Percentiles rank a stretch among this genome's conserved stretches.
These are phyloP conservation scores for Papilio dardanus DNA, from an alignment of 1,140 invertebrate genomes.

Conservation along the genomic window DNA sequence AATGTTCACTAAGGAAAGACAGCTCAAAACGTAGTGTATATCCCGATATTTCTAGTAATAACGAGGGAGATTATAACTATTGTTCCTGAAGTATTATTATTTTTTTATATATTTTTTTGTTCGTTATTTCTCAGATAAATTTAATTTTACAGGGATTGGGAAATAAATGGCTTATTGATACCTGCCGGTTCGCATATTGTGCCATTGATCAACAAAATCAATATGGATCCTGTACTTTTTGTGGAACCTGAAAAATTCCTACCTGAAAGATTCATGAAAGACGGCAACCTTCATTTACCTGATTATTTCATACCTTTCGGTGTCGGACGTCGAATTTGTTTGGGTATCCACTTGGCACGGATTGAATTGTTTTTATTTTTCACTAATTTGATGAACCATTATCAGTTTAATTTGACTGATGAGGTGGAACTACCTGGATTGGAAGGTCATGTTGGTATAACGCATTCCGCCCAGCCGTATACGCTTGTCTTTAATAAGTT, in stretches of 20 bases:
- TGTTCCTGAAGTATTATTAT: too few species aligned
- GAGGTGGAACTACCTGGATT: conserved; percentile 86
- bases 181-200: conserved; percentile 90
- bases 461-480: conserved; percentile 87
- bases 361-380: conserved; percentile 95
- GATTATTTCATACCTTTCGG: conserved; percentile 94
- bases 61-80: too few species aligned
- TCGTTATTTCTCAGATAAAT: neutral
- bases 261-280: conserved; percentile 88
- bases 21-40: too few species aligned
- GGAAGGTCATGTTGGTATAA: conserved; percentile 86
- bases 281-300: conserved; percentile 87
- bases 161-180: conserved; percentile 87
- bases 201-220: conserved; percentile 90
- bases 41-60: too few species aligned
- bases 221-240: conserved; percentile 91
- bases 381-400: conserved; percentile 89
- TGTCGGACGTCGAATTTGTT: conserved; percentile 91
- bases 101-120: too few species aligned
- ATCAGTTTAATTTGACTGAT: conserved; percentile 86
- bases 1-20: too few species aligned
- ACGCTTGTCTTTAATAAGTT: conserved; percentile 81
- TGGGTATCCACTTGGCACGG: conserved; percentile 92
- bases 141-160: conserved; percentile 85
- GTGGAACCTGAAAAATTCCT: conserved; percentile 90